These are phyloP conservation scores for Acanthococcus lagerstroemiae DNA, from an alignment of 2,888 invertebrate genomes.

Conservation along the genomic window DNA sequence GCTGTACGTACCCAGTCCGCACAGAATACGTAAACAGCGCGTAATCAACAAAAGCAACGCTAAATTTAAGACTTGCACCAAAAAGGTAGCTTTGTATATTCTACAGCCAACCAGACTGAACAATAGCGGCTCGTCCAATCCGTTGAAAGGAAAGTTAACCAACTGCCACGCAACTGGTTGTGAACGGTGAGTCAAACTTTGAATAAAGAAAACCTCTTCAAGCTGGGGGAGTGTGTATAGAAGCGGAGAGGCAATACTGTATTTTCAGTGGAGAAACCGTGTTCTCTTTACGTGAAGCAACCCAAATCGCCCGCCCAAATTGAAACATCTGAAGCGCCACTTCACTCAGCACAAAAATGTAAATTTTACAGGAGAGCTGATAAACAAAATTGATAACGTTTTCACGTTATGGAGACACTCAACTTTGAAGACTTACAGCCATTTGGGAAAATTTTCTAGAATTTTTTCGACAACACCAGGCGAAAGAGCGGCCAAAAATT, in stretches of 20 bases:
- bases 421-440: too few species aligned
- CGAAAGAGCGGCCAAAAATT: too few species aligned
- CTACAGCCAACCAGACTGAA: slow-evolving; percentile 70
- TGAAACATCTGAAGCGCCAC: too few species aligned
- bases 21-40: slow-evolving; percentile 11
- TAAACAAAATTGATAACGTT: too few species aligned
- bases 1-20: slow-evolving; percentile 31
- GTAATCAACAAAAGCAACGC: background rate
- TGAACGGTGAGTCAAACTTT: slow-evolving; percentile 72
- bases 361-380: too few species aligned
- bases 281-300: background rate
- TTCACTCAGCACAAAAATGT: too few species aligned
- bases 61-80: slow-evolving; percentile 57
- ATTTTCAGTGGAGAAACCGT: background rate
- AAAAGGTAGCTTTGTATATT: slow-evolving; percentile 76
- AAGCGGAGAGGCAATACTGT: background rate
- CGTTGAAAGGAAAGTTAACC: slow-evolving; percentile 76
- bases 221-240: background rate
- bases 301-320: too few species aligned
- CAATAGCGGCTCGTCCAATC: slow-evolving; percentile 66
- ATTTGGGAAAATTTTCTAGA: too few species aligned
- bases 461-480: too few species aligned
- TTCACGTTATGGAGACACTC: too few species aligned
- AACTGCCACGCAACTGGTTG: slow-evolving; percentile 81
- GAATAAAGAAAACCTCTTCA: too few species aligned